Percentiles rank a stretch among this genome's conserved stretches.
Evolutionary conservation across 1,140 invertebrate genomes (phyloP).

Genomic region (Oncopodura yosiiana): DNA sequence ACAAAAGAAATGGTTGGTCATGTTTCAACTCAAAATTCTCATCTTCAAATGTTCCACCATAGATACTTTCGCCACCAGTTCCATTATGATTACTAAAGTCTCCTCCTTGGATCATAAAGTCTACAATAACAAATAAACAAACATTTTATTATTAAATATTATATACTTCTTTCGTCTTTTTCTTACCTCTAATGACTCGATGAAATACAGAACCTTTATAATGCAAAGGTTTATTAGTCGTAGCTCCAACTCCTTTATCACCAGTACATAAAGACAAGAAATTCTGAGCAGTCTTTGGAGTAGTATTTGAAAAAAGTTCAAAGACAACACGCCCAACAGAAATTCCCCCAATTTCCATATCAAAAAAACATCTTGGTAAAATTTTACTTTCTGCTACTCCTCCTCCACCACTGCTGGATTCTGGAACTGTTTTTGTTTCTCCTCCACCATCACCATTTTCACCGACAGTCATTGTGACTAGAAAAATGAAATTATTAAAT

Average conservation of each 20-base stretch:
- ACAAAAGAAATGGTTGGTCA: constrained; percentile 72
- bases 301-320: constrained; percentile 83
- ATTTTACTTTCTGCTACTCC: background rate
- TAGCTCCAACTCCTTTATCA: constrained; percentile 65
- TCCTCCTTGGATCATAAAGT: constrained; percentile 58
- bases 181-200: constrained; percentile 85
- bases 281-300: constrained; percentile 88
- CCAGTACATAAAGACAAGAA: constrained; percentile 86
- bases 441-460: constrained; percentile 13
- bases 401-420: background rate
- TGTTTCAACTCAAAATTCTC: constrained; percentile 85
- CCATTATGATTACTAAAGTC: constrained; percentile 83
- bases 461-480: background rate
- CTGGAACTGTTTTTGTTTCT: too few species aligned
- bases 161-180: constrained; percentile 47
- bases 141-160: background rate
- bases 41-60: constrained; percentile 83
- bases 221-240: constrained; percentile 58
- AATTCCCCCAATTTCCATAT: constrained; percentile 80
- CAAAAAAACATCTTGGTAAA: constrained; percentile 41
- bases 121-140: background rate
- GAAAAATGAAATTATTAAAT: background rate
- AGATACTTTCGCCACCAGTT: constrained; percentile 82
- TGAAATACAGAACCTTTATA: constrained; percentile 69
- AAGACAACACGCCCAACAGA: constrained; percentile 82